Evolutionary conservation across 1,140 invertebrate genomes (phyloP).

Genomic region (Aphaenogaster floridana): DNA sequence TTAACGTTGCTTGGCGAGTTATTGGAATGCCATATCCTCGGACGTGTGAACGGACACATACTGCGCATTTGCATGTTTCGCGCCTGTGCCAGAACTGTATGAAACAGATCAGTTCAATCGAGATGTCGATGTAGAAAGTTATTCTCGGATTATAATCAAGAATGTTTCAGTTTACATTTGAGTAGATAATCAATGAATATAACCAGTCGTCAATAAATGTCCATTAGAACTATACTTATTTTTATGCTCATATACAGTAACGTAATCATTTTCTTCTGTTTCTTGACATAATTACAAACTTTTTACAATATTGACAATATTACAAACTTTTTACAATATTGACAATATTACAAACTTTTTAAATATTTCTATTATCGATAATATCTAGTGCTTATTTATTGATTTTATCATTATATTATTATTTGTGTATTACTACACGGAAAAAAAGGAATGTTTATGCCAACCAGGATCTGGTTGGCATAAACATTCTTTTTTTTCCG

Average conservation of each 20-base stretch:
- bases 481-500: too few species aligned
- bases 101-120: slow-evolving; percentile 39
- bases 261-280: neutral
- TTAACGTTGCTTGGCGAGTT: slow-evolving; percentile 68
- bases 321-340: neutral
- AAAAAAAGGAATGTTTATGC: too few species aligned
- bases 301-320: neutral
- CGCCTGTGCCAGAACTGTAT: slow-evolving; percentile 30
- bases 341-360: neutral
- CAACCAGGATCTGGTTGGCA: too few species aligned
- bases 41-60: slow-evolving; percentile 63
- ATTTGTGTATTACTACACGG: neutral
- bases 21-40: slow-evolving; percentile 74
- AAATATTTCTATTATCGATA: neutral
- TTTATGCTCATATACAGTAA: neutral
- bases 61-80: slow-evolving; percentile 53
- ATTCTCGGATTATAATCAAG: slow-evolving; percentile 38
- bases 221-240: neutral
- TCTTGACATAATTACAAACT: neutral
- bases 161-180: slow-evolving; percentile 32
- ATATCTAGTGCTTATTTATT: too few species aligned
- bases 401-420: slow-evolving; percentile 1
- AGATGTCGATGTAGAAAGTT: slow-evolving; percentile 45
- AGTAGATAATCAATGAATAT: neutral
- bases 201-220: neutral